Evolutionary conservation across 2,797 vertebrate genomes (phyloP), one percentile per base, ranked within the genome.

Genomic region (Babyrousa celebensis): DNA sequence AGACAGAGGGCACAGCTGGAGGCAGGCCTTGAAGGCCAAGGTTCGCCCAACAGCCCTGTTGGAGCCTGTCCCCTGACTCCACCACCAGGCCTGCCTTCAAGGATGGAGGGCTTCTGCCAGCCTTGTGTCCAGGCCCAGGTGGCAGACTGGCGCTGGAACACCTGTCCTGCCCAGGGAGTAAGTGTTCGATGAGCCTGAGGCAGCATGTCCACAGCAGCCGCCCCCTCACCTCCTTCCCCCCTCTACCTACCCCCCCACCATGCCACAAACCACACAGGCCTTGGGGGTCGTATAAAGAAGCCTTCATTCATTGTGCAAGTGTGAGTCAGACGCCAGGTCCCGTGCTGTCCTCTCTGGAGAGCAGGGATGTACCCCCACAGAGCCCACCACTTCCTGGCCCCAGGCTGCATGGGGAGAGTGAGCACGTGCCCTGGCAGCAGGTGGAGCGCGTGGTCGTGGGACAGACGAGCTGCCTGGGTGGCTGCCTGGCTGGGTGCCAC

Each of bases 271-370:
- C 89, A 97, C 63, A 1, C 52, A 10, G 65, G 15, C 52, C 63
- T 36, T 7, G 8, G n/a, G 4, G 65, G 6, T 32, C 0, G 4
- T 83, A 32, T 83, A n/a, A 67, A 78, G 54, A 67, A 87, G 95
- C 60, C 32, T 98, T 97, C 94, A 96, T 97, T 97, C 52, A 67
- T 23, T 94, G 54, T 80, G 48, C 29, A 23, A 67, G 12, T 10
- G 5, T 43, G 43, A 54, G 16, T 29, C 88, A 58, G 36, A 21
- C 9, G 2, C 43, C 84, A 58, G 62, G 43, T 60, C 25, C 32
- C 27, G 18, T 0, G 11, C 48, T 14, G 0, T 60, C 52, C 25
- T 74, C 17, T 43, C 60, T 27, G 36, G 54, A 71, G 18, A 36
- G 40, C 29, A 18, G 23, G 77, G 48, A 21, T 0, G 2, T 40